Evolutionary conservation across 2,113 vertebrate species (phyloP).

Genomic region (Syrmaticus mikado): DNA sequence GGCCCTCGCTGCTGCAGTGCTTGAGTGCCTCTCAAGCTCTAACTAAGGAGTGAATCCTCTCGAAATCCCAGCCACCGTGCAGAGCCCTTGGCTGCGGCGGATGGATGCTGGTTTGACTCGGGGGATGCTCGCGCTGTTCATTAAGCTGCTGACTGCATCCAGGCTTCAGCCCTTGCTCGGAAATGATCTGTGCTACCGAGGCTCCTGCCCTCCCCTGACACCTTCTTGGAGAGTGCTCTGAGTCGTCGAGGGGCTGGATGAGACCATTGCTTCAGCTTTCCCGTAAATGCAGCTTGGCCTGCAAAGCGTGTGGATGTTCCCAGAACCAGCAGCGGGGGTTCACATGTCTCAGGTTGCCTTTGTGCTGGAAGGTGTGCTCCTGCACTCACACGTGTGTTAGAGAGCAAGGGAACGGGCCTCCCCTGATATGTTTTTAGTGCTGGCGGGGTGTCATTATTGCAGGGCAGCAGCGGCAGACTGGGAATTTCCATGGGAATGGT

Average conservation of each 20-base stretch:
- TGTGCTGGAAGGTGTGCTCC: background rate
- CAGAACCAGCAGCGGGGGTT: background rate
- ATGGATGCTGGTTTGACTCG: background rate
- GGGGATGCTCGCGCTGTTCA: background rate
- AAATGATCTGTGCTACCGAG: background rate
- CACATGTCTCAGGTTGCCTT: background rate
- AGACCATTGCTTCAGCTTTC: background rate
- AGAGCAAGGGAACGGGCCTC: background rate
- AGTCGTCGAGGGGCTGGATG: background rate
- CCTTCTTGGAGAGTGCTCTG: background rate
- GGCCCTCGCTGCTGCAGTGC: background rate
- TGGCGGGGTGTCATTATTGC: background rate
- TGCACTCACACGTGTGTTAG: accelerated
- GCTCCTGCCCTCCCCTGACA: background rate
- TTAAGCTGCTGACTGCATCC: background rate
- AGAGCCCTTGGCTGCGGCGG: background rate
- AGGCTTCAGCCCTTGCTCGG: background rate
- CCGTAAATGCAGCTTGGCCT: background rate
- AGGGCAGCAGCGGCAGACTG: accelerated
- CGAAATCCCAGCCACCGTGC: background rate
- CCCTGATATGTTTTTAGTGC: background rate
- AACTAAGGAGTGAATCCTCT: background rate
- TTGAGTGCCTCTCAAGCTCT: background rate
- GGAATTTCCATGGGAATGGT: background rate
- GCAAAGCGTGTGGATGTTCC: background rate